phyloP scores from a whole-genome alignment of 1,140 invertebrate species.

The Vanessa atalanta region DNA sequence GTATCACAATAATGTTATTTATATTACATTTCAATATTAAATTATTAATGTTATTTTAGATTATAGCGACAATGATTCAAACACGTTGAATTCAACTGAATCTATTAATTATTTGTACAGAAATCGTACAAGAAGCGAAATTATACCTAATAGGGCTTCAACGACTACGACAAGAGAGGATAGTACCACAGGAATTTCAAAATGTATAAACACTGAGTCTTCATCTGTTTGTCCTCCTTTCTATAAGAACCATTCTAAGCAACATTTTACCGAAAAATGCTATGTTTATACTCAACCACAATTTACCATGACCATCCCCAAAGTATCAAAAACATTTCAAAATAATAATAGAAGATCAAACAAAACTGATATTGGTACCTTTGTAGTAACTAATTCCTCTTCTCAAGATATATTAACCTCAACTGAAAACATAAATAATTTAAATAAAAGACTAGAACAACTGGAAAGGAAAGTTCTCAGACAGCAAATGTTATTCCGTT shows the following conservation, averaged over 20 bases:
- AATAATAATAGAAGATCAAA: constrained; percentile 45
- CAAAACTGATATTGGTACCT: constrained; percentile 59
- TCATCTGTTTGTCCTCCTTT: constrained; percentile 31
- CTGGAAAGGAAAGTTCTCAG: constrained; percentile 66
- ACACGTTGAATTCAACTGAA: constrained; percentile 41
- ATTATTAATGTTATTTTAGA: constrained; percentile 39
- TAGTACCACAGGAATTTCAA: constrained; percentile 45
- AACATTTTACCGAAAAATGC: constrained; percentile 55
- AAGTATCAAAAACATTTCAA: constrained; percentile 45
- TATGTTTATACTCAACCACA: constrained; percentile 55
- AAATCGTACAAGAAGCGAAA: constrained; percentile 40
- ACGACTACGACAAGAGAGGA: constrained; percentile 43
- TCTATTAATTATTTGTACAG: constrained; percentile 37
- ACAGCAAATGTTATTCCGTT: constrained; percentile 71
- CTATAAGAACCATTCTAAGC: constrained; percentile 38
- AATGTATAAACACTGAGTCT: constrained; percentile 49
- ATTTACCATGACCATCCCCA: constrained; percentile 60
- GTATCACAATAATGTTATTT: background rate
- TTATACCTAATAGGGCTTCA: constrained; percentile 39
- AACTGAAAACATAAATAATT: constrained; percentile 47
- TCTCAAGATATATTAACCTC: constrained; percentile 48
- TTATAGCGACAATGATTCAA: constrained; percentile 50
- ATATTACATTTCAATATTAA: constrained; percentile 9
- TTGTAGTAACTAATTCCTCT: constrained; percentile 52
- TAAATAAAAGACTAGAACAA: constrained; percentile 64